Conservation (phyloP, 2,113 vertebrate species). For the Sebastes fasciatus region DNA sequence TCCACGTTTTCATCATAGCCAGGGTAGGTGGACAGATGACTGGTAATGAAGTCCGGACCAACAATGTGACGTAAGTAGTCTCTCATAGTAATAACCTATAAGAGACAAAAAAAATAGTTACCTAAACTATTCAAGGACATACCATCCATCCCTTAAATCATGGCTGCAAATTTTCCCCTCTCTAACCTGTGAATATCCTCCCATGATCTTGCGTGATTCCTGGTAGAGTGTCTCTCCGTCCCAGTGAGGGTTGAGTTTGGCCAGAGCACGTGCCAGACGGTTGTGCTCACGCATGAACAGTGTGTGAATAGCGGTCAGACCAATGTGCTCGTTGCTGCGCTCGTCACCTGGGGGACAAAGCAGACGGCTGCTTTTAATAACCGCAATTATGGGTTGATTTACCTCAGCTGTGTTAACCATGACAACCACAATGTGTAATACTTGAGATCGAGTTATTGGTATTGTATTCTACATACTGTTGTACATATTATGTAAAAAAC, state of each 20-base stretch:
- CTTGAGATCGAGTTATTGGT: too few species aligned
- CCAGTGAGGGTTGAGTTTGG: conserved; percentile 80
- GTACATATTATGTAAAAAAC: too few species aligned
- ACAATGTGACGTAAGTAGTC: conserved; percentile 86
- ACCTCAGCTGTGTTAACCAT: too few species aligned
- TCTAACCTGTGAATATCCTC: conserved; percentile 79
- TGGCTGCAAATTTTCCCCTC: background rate
- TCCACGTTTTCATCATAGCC: conserved; percentile 85
- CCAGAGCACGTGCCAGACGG: conserved; percentile 75
- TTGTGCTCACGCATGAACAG: conserved; percentile 85
- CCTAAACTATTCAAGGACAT: background rate
- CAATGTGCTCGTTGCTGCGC: conserved; percentile 78
- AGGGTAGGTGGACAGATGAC: conserved; percentile 78
- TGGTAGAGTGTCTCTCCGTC: conserved; percentile 80
- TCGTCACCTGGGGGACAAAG: conserved; percentile 60
- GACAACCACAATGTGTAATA: too few species aligned
- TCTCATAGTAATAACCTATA: conserved; percentile 89
- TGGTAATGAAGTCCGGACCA: conserved; percentile 69
- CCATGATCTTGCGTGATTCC: conserved; percentile 84
- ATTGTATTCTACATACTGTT: too few species aligned
- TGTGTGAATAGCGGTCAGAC: conserved; percentile 77
- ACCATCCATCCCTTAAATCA: background rate
- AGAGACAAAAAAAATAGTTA: background rate
- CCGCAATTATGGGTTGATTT: too few species aligned
- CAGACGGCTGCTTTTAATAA: too few species aligned